phyloP scores from a whole-genome alignment of 1,140 invertebrate genomes.

The Camponotus floridanus region DNA sequence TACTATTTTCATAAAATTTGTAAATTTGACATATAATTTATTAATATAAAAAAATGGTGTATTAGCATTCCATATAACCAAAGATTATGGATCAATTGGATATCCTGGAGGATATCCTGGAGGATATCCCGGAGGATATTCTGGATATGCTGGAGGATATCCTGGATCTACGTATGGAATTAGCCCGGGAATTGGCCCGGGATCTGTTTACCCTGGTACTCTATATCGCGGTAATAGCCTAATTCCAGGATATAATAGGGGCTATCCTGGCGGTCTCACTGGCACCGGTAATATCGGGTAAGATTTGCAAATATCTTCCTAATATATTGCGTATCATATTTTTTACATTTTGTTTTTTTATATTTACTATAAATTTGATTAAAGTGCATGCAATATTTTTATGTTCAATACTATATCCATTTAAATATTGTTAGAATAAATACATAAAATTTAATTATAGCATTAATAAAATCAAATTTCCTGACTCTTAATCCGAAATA shows the following conservation, averaged over 20 bases:
- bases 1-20: neutral
- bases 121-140: conserved; percentile 54
- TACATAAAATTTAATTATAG: neutral
- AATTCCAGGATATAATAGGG: conserved; percentile 71
- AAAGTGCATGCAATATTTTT: no score
- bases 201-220: conserved; percentile 69
- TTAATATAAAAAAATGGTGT: conserved; percentile 10
- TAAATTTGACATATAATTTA: neutral
- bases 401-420: no score
- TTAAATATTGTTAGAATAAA: no score
- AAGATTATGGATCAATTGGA: conserved; percentile 73
- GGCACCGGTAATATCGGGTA: conserved; percentile 74
- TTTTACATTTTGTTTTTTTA: no score
- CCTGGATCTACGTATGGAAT: conserved; percentile 63
- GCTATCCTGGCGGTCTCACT: conserved; percentile 67
- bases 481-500: neutral
- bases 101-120: conserved; percentile 66
- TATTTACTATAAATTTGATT: no score
- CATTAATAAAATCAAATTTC: neutral
- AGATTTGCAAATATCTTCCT: conserved; percentile 35
- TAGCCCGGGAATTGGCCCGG: conserved; percentile 61
- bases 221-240: conserved; percentile 67
- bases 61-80: conserved; percentile 73
- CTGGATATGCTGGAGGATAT: conserved; percentile 52
- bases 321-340: neutral